These are phyloP conservation scores for Rhipidura dahli DNA, from an alignment of 2,113 vertebrate species.

Conservation along the genomic window DNA sequence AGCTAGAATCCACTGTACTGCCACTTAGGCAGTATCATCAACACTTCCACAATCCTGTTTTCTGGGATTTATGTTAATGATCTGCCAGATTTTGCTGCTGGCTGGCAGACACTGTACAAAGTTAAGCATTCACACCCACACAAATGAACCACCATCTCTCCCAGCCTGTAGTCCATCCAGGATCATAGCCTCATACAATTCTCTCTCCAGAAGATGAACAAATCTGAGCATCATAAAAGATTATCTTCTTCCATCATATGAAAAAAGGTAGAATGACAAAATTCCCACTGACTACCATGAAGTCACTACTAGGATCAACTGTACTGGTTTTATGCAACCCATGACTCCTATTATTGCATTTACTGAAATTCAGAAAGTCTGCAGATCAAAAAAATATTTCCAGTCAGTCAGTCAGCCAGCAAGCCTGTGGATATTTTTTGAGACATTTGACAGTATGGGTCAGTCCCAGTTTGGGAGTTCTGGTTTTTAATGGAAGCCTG, in stretches of 20 bases:
- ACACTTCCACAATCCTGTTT: slow-evolving; percentile 46
- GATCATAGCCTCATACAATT: not conserved
- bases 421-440: not conserved
- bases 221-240: not conserved
- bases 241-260: not conserved
- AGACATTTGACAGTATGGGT: not conserved
- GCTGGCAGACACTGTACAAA: not conserved
- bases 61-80: slow-evolving; percentile 41
- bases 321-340: not conserved
- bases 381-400: not conserved
- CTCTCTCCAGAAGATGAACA: not conserved
- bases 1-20: slow-evolving; percentile 15
- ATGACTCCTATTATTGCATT: not conserved
- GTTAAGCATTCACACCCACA: not conserved
- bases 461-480: not conserved
- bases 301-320: not conserved
- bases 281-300: not conserved
- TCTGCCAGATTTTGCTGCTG: slow-evolving; percentile 14
- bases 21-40: slow-evolving; percentile 21
- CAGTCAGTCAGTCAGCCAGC: not conserved
- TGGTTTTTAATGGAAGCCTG: not conserved
- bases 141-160: not conserved
- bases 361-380: not conserved
- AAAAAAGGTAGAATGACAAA: not conserved
- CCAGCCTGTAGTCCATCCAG: not conserved